Evolutionary conservation across 2,797 vertebrate genomes (phyloP).

Genomic region (Darevskia nairensis): DNA sequence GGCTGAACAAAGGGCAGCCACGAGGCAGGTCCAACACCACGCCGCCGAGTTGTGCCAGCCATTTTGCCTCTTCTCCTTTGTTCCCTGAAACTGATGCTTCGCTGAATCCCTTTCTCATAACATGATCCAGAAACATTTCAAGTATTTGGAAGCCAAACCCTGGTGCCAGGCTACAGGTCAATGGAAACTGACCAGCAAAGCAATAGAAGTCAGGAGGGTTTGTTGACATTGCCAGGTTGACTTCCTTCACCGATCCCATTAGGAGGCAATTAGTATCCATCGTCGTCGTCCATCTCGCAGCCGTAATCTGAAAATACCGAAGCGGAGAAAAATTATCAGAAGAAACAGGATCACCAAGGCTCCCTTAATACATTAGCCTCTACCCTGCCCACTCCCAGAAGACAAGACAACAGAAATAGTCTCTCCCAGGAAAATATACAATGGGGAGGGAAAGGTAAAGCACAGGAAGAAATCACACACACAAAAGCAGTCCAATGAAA

Average conservation of each 20-base stretch:
- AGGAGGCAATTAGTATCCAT: slow-evolving; percentile 79
- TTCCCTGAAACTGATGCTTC: slow-evolving; percentile 49
- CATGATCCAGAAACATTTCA: slow-evolving; percentile 61
- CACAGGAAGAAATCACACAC: background rate
- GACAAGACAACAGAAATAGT: background rate
- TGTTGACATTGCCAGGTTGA: slow-evolving; percentile 41
- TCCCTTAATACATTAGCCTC: background rate
- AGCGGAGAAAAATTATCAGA: background rate
- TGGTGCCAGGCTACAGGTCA: slow-evolving; percentile 62
- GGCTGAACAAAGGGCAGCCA: slow-evolving; percentile 34
- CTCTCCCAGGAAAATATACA: background rate
- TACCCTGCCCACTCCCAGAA: background rate
- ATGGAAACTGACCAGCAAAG: slow-evolving; percentile 63
- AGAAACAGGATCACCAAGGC: background rate
- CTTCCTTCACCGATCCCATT: slow-evolving; percentile 55
- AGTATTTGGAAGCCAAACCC: slow-evolving; percentile 54
- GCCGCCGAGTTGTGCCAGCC: background rate
- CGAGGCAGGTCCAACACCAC: slow-evolving; percentile 19
- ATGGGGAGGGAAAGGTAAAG: background rate
- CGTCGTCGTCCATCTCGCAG: slow-evolving; percentile 88
- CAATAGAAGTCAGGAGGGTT: slow-evolving; percentile 57
- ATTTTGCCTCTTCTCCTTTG: slow-evolving; percentile 41
- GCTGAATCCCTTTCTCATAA: slow-evolving; percentile 51
- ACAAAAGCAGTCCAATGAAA: background rate
- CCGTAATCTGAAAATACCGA: slow-evolving; percentile 86